Percentiles rank a stretch among this genome's conserved stretches.
Evolutionary conservation across 2,888 invertebrate genomes (phyloP).

Genomic region (Acanthopleura granulata): DNA sequence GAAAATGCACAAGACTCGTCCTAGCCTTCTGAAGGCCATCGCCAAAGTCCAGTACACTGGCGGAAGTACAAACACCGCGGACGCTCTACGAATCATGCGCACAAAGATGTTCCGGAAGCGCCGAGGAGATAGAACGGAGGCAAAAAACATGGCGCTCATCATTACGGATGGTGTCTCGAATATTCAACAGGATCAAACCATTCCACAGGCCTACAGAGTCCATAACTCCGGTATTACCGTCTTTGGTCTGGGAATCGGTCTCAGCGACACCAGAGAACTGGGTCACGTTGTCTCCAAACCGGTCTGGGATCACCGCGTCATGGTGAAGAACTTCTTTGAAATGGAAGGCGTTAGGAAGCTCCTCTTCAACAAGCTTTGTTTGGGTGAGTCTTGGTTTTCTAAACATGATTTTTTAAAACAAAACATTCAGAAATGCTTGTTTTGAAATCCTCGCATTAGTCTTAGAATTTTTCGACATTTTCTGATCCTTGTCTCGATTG

Average conservation of each 20-base stretch:
- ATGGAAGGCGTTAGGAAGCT: constrained; percentile 42
- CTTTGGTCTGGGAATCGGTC: constrained; percentile 52
- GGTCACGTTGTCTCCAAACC: constrained; percentile 54
- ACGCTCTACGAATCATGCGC: constrained; percentile 30
- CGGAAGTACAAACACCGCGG: constrained; percentile 34
- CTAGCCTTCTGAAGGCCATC: neutral
- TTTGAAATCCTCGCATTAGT: too few species aligned
- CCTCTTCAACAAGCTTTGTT: constrained; percentile 29
- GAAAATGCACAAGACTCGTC: neutral
- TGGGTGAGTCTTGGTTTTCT: constrained; percentile 20
- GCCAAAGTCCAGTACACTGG: neutral
- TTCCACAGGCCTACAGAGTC: constrained; percentile 49
- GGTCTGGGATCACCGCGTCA: constrained; percentile 45
- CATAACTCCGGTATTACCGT: constrained; percentile 43
- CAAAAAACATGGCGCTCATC: constrained; percentile 32
- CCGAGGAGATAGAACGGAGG: constrained; percentile 32
- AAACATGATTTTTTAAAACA: too few species aligned
- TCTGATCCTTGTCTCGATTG: too few species aligned
- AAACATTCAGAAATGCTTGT: too few species aligned
- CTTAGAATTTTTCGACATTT: too few species aligned
- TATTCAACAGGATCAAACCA: constrained; percentile 52
- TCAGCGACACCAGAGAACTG: constrained; percentile 53
- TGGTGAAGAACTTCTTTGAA: constrained; percentile 48
- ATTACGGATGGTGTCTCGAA: constrained; percentile 58
- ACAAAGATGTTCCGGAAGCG: constrained; percentile 27